A percentile compares a stretch with the other conserved stretches of the same genome.
These are phyloP conservation scores for Ochotona curzoniae DNA, from an alignment of 2,113 vertebrate species.

Conservation along the genomic window DNA sequence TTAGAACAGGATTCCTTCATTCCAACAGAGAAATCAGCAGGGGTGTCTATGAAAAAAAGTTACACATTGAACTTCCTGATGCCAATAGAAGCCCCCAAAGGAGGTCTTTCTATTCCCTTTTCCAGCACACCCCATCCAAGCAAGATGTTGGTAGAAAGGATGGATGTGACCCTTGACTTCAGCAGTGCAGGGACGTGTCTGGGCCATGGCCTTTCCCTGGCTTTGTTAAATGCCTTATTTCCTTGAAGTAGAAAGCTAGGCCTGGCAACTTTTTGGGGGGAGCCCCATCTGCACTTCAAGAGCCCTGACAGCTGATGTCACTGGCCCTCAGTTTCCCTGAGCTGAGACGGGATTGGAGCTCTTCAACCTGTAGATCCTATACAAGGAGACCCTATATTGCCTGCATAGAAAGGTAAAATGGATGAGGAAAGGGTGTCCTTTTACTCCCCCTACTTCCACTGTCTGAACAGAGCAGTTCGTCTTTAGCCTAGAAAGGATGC, in stretches of 20 bases:
- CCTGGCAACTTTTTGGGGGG: slow-evolving; percentile 45
- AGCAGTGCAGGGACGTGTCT: not conserved
- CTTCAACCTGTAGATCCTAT: not conserved
- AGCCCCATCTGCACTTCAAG: slow-evolving; percentile 56
- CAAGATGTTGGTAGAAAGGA: slow-evolving; percentile 44
- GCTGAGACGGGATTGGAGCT: not conserved
- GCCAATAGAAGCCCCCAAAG: not conserved
- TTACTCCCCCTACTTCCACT: not conserved
- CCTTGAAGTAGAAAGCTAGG: slow-evolving; percentile 35
- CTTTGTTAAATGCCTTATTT: not conserved
- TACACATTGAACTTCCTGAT: not conserved
- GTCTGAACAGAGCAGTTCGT: not conserved
- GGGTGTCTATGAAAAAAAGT: not conserved
- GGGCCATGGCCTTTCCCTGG: slow-evolving; percentile 33
- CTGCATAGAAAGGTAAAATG: not conserved
- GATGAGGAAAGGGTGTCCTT: not conserved
- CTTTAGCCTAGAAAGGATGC: not conserved
- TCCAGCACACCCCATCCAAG: not conserved
- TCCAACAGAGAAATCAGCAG: not conserved
- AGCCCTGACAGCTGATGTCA: slow-evolving; percentile 32
- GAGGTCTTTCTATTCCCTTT: not conserved
- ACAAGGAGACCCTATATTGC: not conserved
- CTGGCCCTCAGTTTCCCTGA: not conserved
- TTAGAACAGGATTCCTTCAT: not conserved
- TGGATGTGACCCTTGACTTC: slow-evolving; percentile 13